Evolutionary conservation across 2,797 vertebrate species (phyloP).

Genomic region (Melopsittacus undulatus): DNA sequence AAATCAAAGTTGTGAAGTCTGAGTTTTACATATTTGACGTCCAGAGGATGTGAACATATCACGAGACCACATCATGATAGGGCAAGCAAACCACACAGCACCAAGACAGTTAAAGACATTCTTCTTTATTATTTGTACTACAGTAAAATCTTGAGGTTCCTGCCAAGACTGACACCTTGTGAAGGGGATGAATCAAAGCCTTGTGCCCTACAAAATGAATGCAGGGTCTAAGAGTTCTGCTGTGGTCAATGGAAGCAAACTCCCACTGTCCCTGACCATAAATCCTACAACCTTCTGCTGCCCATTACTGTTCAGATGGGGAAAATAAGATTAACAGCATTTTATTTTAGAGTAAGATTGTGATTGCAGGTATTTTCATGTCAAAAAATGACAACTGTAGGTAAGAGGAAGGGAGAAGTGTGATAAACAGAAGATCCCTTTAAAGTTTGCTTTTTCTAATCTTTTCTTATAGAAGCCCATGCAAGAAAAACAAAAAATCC

Average conservation of each 20-base stretch:
- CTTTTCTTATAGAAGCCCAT: background rate
- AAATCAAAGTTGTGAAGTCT: background rate
- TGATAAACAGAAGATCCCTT: background rate
- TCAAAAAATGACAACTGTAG: background rate
- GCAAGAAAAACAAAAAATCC: background rate
- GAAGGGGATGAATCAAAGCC: background rate
- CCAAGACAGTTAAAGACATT: background rate
- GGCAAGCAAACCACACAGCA: background rate
- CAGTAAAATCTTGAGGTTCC: background rate
- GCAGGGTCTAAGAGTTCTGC: background rate
- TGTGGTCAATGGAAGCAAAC: background rate
- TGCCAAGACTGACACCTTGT: conserved; percentile 34
- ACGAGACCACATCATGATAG: background rate
- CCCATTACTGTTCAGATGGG: background rate
- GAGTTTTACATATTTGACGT: background rate
- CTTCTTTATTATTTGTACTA: background rate
- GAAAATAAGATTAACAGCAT: background rate
- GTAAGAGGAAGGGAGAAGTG: background rate
- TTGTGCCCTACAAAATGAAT: background rate
- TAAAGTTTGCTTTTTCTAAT: background rate
- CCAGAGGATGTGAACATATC: background rate
- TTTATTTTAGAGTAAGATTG: background rate
- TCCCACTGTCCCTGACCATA: background rate
- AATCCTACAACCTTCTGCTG: background rate
- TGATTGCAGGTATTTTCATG: background rate